Base-by-base conservation (phyloP, 2,797 vertebrate species). In the Tragelaphus oryx region DNA sequence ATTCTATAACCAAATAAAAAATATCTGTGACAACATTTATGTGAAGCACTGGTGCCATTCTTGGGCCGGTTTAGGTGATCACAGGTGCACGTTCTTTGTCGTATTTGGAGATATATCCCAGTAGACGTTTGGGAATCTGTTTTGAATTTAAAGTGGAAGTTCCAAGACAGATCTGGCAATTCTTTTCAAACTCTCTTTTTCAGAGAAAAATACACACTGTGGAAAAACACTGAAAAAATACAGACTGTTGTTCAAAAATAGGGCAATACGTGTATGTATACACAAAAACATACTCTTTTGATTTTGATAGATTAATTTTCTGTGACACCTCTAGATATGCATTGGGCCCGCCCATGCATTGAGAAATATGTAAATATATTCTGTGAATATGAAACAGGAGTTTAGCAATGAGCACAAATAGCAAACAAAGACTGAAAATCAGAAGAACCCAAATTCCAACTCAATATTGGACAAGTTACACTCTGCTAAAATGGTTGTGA, bases 111-210 rank as follows among this genome's bases (percentile, higher is more conserved):
- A 94, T 97, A 93, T 95, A 96, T 98, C 98, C 97, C 96, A 85
- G 97, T 97, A 97, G 98, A 96, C 95, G 48, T 88, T 97, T 96
- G 9, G 85, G 80, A 93, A 97, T 98, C 98, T 98, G 98, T 90
- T 98, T 98, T 97, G 96, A 97, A 98, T 98, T 98, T 98, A 96
- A 98, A 95, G 90, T 96, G 81, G 80, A 98, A 97, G 95, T 98
- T 98, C 97, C 95, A 97, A 98, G 98, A 96, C 84, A 97, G 91
- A 97, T 97, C 97, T 98, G 75, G 96, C 95, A 87, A 97, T 97
- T 10, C 57, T 86, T 97, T 97, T 97, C 97, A 97, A 98, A 96
- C 97, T 97, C 83, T 95, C 83, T 94, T 95, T 8, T 0, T 37
- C 75, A 52, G 95, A 97, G 96, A 82, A 97, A 98, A 97, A 95